Evolutionary conservation across 2,888 invertebrate species (phyloP).

Genomic region (Nipponacmea schrenckii): DNA sequence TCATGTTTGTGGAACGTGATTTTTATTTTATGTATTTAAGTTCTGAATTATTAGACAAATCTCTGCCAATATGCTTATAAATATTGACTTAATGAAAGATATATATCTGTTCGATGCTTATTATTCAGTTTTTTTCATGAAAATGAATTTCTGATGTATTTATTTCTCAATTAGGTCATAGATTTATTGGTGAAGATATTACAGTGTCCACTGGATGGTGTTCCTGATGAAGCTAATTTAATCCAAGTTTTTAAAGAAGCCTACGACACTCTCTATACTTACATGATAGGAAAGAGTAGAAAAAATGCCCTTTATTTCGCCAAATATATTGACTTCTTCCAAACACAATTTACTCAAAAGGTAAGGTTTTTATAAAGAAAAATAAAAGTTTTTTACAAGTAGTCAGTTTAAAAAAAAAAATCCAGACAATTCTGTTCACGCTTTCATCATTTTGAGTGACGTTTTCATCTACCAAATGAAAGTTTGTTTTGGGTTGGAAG

Average conservation of each 20-base stretch:
- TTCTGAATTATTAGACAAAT: too few relatives aligned
- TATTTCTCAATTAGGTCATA: slow-evolving; percentile 54
- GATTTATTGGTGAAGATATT: slow-evolving; percentile 66
- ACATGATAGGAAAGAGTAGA: slow-evolving; percentile 67
- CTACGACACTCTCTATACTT: slow-evolving; percentile 66
- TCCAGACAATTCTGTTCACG: too few relatives aligned
- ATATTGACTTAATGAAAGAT: too few relatives aligned
- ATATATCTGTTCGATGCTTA: too few relatives aligned
- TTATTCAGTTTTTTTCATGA: too few relatives aligned
- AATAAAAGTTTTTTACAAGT: neutral
- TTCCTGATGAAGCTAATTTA: slow-evolving; percentile 63
- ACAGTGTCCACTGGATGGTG: slow-evolving; percentile 61
- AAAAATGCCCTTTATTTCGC: slow-evolving; percentile 69
- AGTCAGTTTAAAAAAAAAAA: neutral
- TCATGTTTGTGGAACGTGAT: too few relatives aligned
- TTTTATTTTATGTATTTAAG: too few relatives aligned
- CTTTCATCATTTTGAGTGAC: too few relatives aligned
- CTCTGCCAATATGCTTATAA: too few relatives aligned
- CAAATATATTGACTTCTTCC: slow-evolving; percentile 69
- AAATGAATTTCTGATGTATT: too few relatives aligned
- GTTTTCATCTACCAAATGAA: too few relatives aligned
- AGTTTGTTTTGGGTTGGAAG: too few relatives aligned
- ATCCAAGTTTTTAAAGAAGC: slow-evolving; percentile 66
- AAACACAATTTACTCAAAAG: slow-evolving; percentile 68
- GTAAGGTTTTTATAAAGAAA: slow-evolving; percentile 37